Conservation (phyloP, 2,113 vertebrate species). For the Tragelaphus scriptus region DNA sequence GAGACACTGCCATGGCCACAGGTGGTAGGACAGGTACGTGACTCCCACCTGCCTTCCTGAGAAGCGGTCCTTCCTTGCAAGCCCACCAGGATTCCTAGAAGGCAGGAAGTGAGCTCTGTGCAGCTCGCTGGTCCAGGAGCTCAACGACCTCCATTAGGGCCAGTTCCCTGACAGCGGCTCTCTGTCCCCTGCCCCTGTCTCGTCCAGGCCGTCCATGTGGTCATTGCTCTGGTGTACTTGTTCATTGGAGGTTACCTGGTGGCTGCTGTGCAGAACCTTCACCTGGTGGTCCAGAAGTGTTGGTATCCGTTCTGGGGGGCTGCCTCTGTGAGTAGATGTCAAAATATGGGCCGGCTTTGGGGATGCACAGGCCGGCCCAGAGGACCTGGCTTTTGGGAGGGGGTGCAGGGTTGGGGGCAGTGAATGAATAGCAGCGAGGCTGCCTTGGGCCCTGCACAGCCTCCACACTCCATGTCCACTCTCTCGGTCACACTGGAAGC, state of each 20-base stretch:
- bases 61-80: background rate
- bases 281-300: conserved; percentile 46
- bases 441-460: no score
- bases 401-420: background rate
- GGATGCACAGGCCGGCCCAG: background rate
- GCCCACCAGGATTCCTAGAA: background rate
- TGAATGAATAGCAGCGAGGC: accelerated
- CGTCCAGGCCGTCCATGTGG: background rate
- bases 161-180: accelerated
- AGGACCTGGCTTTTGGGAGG: background rate
- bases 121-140: background rate
- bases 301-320: conserved; percentile 56
- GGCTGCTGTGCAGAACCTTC: background rate
- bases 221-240: background rate
- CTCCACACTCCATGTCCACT: background rate
- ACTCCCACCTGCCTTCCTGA: background rate
- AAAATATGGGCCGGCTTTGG: accelerated
- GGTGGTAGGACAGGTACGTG: background rate
- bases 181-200: background rate
- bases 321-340: conserved; percentile 39
- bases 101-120: accelerated
- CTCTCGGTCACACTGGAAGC: background rate
- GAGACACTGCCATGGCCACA: background rate
- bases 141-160: accelerated
- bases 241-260: background rate